Evolutionary conservation across 2,888 invertebrate species (phyloP).

Genomic region (Callyntrura guangdongensis): DNA sequence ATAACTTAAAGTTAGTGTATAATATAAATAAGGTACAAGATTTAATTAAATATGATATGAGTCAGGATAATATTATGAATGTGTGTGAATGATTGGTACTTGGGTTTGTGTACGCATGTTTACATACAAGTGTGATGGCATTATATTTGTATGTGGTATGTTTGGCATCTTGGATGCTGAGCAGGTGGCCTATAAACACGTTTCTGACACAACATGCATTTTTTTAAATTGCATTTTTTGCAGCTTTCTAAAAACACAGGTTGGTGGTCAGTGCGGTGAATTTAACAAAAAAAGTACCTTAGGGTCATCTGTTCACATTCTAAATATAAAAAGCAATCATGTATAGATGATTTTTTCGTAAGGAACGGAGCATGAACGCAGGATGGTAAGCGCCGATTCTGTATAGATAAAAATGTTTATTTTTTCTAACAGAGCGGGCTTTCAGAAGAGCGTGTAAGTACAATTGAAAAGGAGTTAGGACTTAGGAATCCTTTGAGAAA

Average conservation of each 20-base stretch:
- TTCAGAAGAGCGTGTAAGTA: conserved; percentile 85
- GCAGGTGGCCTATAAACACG: not conserved
- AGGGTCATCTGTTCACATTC: not conserved
- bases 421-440: conserved; percentile 52
- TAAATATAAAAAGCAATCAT: conserved; percentile 45
- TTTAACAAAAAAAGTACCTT: conserved; percentile 25
- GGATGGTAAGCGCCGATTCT: conserved; percentile 63
- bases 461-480: conserved; percentile 84
- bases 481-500: conserved; percentile 81
- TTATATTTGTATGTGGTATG: conserved; percentile 45
- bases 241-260: not conserved
- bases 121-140: conserved; percentile 60
- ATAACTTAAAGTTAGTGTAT: no score
- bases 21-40: not conserved
- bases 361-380: conserved; percentile 77
- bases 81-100: conserved; percentile 64
- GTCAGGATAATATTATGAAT: conserved; percentile 11
- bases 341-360: conserved; percentile 46
- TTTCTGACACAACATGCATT: not conserved
- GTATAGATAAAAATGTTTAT: conserved; percentile 14
- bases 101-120: conserved; percentile 66
- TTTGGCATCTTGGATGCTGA: not conserved
- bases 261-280: conserved; percentile 18
- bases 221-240: not conserved
- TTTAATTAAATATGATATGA: not conserved